Conservation (phyloP, 2,113 vertebrate species). For the Eptesicus fuscus region DNA sequence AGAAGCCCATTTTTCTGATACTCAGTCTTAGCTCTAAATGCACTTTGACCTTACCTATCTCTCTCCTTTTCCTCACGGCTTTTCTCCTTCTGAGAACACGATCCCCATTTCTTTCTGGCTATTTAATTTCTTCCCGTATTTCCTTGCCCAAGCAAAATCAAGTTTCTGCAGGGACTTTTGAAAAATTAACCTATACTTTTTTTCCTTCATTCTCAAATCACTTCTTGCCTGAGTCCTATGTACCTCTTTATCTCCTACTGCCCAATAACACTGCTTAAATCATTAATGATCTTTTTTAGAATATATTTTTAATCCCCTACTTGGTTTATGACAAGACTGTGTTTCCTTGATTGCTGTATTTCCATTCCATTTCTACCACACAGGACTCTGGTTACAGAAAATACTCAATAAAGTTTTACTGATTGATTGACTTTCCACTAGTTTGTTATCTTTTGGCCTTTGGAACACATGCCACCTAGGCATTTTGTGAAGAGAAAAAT, state of each 20-base stretch:
- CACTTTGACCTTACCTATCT: not conserved
- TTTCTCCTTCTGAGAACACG: not conserved
- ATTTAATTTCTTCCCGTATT: not conserved
- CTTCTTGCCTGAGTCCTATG: not conserved
- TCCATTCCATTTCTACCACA: not conserved
- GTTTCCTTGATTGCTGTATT: not conserved
- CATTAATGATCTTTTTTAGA: not conserved
- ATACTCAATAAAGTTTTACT: slow-evolving; percentile 14
- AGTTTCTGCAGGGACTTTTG: not conserved
- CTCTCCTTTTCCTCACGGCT: not conserved
- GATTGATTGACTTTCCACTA: not conserved
- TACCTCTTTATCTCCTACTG: not conserved
- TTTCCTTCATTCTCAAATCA: not conserved
- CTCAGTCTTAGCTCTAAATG: not conserved
- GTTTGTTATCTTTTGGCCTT: not conserved
- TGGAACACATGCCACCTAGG: not conserved
- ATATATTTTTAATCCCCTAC: not conserved
- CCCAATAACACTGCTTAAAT: not conserved
- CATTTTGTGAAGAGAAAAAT: slow-evolving; percentile 10
- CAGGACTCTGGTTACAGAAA: not conserved
- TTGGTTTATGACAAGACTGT: not conserved
- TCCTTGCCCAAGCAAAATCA: not conserved
- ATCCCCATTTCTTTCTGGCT: not conserved
- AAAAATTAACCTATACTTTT: not conserved
- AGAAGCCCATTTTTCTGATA: not conserved